Evolutionary conservation across 2,797 vertebrate genomes (phyloP), one percentile per base, ranked within the genome.

Genomic region (Taeniopygia guttata): DNA sequence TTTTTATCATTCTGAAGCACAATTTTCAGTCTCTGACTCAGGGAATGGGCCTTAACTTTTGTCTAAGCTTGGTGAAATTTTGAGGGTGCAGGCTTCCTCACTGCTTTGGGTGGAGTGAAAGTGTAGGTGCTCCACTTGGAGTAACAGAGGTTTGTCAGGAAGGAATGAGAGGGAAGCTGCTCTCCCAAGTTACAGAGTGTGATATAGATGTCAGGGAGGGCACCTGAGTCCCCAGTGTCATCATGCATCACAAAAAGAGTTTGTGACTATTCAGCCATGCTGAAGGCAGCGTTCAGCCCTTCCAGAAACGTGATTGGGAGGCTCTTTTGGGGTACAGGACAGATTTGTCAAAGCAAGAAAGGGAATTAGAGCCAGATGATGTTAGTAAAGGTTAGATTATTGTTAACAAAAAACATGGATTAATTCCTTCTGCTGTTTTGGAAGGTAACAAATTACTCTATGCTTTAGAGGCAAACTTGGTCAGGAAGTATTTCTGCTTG

Each of bases 201-300:
- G 52, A 10, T 34, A 48, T 52, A 8, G 26, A 3, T 13, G 34
- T 12, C 7, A 20, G 29, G 32, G 63, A 72, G 29, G n/a, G 0
- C 1, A 40, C 18, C 26, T 19, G 46, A 49, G 32, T 10, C 22
- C 32, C 7, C 5, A 48, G 0, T 4, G 4, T 17, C 2, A 0
- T 22, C 43, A 1, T 8, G 7, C 10, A 9, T 23, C 38, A 3
- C 21, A n/a, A 23, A 60, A 66, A 75, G 58, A 7, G n/a, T 9
- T 16, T 5, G 3, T 26, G 38, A 26, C 32, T 42, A 3, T 40
- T 67, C 15, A 79, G 25, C 43, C 14, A 3, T 18, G 60, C 20
- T 56, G 62, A 67, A 36, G 16, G 8, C 1, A 56, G 16, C 7
- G 22, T 62, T 63, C 32, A 26, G 10, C 45, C 23, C 16, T 56